Evolutionary conservation across 2,797 vertebrate species (phyloP), one percentile per base, ranked within the genome.

Genomic region (Hyperoplus lanceolatus): DNA sequence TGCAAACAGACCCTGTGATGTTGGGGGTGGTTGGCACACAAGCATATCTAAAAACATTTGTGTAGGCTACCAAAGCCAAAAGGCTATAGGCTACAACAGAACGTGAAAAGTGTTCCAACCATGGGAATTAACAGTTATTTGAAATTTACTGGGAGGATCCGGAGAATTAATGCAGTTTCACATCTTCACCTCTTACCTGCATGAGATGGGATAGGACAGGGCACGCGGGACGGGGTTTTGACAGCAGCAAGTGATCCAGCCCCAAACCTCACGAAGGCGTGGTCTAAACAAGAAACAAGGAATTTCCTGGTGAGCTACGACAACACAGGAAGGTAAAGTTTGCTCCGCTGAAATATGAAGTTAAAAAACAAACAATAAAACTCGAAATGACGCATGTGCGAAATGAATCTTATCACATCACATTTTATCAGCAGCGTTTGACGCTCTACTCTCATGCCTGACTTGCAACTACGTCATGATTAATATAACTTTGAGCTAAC

Each of bases 281-380:
- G 87, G 86, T 81, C 29, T 64, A 63, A 50, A 69, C 48, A 71
- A 59, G 55, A 75, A 87, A 83, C 69, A 73, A 86, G 89, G 87
- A 83, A 95, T 90, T 96, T 96, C 95, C 95, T 95, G 94, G 92
- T 95, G 90, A 86, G 89, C 90, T 77, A 65, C 86, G 66, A 89
- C 88, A 84, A 77, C 85, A 82, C 81, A 62, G 81, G 80, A 93
- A 95, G 95, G 94, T 96, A 94, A 93, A 93, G 87, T 84, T 77
- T 66, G 36, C 62, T 59, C 73, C 18, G 75, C 5, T 36, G 3
- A 79, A 74, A 82, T 70, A 62, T 69, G 0, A 64, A 42, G 8
- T 78, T 84, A 81, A 66, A 55, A 60, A 53, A 51, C 6, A 64
- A 42, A 6, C 76, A 82, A 81, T 68, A 55, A 60, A 53, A 51